These are phyloP conservation scores for Parotia lawesii DNA, from an alignment of 2,113 vertebrate species.

Conservation along the genomic window DNA sequence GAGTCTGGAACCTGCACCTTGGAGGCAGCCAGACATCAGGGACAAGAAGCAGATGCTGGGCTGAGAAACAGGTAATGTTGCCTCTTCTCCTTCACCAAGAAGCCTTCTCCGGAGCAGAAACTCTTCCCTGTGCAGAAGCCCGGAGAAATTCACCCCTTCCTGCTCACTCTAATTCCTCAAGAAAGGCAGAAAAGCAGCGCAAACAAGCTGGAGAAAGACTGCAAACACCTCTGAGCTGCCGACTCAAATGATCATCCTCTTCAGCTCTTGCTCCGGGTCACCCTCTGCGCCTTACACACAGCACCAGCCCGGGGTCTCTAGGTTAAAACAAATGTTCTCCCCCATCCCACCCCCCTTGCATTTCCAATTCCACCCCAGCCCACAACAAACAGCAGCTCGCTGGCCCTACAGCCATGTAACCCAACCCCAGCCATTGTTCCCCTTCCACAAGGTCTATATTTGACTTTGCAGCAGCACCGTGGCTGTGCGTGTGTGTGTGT, in stretches of 20 bases:
- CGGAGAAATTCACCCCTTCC: neutral
- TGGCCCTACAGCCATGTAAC: slow-evolving; percentile 70
- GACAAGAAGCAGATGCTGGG: neutral
- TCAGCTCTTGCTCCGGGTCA: neutral
- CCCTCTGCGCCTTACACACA: neutral
- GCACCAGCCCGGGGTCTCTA: slow-evolving; percentile 13
- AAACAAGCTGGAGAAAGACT: slow-evolving; percentile 12
- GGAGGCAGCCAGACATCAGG: slow-evolving; percentile 43
- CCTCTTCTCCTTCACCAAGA: neutral
- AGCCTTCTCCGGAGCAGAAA: neutral
- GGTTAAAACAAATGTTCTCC: slow-evolving; percentile 61
- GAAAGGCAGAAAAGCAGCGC: neutral
- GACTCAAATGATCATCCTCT: slow-evolving; percentile 12
- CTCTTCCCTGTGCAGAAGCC: neutral
- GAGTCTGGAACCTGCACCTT: slow-evolving; percentile 17
- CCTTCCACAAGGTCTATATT: slow-evolving; percentile 62
- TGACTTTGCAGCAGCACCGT: slow-evolving; percentile 53
- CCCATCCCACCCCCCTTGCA: slow-evolving; percentile 18
- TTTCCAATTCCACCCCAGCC: slow-evolving; percentile 52
- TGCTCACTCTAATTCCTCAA: neutral
- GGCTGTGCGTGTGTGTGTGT: neutral
- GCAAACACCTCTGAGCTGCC: slow-evolving; percentile 6
- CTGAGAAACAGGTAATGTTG: neutral
- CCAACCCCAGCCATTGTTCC: slow-evolving; percentile 69
- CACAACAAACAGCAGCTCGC: slow-evolving; percentile 57